A percentile compares a stretch with the other conserved stretches of the same genome.
Conservation (phyloP, 2,888 invertebrate genomes). For the Microctonus hyperodae region DNA sequence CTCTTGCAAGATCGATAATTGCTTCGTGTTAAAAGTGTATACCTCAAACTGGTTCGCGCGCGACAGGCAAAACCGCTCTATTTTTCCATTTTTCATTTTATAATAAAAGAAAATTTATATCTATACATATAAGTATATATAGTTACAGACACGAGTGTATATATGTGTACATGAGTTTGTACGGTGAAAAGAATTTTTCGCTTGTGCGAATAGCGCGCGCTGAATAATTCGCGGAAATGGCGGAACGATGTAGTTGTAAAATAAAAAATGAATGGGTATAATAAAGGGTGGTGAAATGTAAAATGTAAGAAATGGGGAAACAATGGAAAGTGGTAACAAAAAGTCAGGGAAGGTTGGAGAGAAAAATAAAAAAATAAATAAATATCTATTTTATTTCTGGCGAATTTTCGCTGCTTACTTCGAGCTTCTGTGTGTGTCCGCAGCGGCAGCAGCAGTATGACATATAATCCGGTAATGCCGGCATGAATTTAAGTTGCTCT, state of each 20-base stretch:
- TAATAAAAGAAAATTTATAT: not conserved
- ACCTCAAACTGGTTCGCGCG: slow-evolving; percentile 31
- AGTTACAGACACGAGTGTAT: too few species aligned
- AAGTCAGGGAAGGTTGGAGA: too few species aligned
- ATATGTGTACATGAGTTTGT: too few species aligned
- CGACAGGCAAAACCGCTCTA: not conserved
- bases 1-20: slow-evolving; percentile 38
- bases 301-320: not conserved
- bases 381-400: not conserved
- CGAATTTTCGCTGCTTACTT: slow-evolving; percentile 62
- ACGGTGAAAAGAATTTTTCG: not conserved
- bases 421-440: slow-evolving; percentile 69
- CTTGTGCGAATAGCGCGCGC: not conserved
- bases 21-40: slow-evolving; percentile 32
- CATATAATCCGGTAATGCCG: slow-evolving; percentile 67
- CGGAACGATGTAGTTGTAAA: not conserved
- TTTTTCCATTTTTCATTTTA: not conserved
- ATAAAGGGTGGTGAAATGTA: not conserved
- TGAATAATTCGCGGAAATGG: not conserved
- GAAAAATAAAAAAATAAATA: not conserved
- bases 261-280: not conserved
- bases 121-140: not conserved
- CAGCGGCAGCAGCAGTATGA: slow-evolving; percentile 70
- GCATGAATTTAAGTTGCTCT: slow-evolving; percentile 64
- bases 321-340: not conserved